Evolutionary conservation across 2,113 vertebrate genomes (phyloP), one percentile per base, ranked within the genome.

Genomic region (Todiramphus chloris): DNA sequence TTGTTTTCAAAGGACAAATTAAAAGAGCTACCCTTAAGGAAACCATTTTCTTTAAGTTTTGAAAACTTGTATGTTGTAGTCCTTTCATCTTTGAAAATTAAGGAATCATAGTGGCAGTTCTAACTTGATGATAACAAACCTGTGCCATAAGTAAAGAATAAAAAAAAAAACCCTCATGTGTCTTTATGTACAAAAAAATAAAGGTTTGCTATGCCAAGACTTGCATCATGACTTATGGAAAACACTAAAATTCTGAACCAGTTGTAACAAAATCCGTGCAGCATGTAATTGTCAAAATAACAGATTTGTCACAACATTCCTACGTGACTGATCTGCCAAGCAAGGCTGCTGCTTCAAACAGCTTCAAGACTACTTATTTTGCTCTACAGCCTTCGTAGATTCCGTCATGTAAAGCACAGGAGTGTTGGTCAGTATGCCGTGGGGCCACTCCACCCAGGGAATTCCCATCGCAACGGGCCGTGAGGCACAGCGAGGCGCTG

Each of bases 391-490:
- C 8, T 8, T 56, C 23, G 13, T 9, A 15, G 31, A 30, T 7
- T 69, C 3, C 7, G 48, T 19, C 25, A 4, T 0, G 4, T 5
- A 55, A 64, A 46, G 30, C 17, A 46, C 9, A 11, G 0, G 0
- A 43, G 30, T 4, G 5, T 11, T 59, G 44, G 23, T 62, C 0
- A 0, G 25, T 10, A 17, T 0, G 8, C 13, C 0, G 1, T 41
- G 51, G 16, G 8, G 35, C 21, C 20, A 7, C 24, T 44, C 30
- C 11, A 21, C 5, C 23, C 3, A 0, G 35, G 41, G 37, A 4
- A 64, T 20, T 58, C n/a, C 56, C 59, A 72, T 30, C 37, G 37
- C 6, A 6, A 13, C 0, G 0, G 13, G 19, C 16, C 11, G 53
- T 1, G 0, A 1, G 2, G 67, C 5, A 4, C 83, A 76, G 64